These are phyloP conservation scores for Acronicta leporina DNA, from an alignment of 2,888 invertebrate genomes.

Conservation along the genomic window DNA sequence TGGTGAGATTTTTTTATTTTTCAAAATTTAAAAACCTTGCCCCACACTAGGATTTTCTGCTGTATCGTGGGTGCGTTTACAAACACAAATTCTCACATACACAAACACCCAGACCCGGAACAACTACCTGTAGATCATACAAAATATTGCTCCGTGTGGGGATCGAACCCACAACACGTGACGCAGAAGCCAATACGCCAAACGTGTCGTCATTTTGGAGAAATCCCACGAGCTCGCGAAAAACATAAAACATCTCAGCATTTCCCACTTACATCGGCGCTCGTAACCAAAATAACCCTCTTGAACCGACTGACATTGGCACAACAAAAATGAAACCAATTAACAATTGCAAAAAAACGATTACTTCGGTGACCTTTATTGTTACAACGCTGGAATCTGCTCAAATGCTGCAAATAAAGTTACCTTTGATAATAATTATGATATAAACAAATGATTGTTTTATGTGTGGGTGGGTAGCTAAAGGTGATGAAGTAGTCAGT, in stretches of 20 bases:
- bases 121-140: too few relatives aligned
- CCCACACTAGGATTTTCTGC: too few relatives aligned
- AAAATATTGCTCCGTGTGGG: too few relatives aligned
- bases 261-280: background rate
- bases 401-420: conserved; percentile 38
- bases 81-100: too few relatives aligned
- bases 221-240: too few relatives aligned
- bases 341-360: conserved; percentile 23
- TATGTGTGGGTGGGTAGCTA: conserved; percentile 30
- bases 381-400: conserved; percentile 19
- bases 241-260: background rate
- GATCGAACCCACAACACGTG: too few relatives aligned
- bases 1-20: too few relatives aligned
- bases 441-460: conserved; percentile 60
- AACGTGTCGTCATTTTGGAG: too few relatives aligned
- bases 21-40: too few relatives aligned
- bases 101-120: too few relatives aligned
- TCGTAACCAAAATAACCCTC: conserved; percentile 24
- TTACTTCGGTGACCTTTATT: conserved; percentile 40
- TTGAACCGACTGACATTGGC: conserved; percentile 43
- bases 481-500: conserved; percentile 60
- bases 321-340: conserved; percentile 32
- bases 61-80: too few relatives aligned
- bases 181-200: too few relatives aligned
- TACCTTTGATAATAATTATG: conserved; percentile 57